A percentile compares a stretch with the other conserved stretches of the same genome.
These are phyloP conservation scores for Zaprionus lineosus DNA, from an alignment of 2,888 invertebrate species.

Conservation along the genomic window DNA sequence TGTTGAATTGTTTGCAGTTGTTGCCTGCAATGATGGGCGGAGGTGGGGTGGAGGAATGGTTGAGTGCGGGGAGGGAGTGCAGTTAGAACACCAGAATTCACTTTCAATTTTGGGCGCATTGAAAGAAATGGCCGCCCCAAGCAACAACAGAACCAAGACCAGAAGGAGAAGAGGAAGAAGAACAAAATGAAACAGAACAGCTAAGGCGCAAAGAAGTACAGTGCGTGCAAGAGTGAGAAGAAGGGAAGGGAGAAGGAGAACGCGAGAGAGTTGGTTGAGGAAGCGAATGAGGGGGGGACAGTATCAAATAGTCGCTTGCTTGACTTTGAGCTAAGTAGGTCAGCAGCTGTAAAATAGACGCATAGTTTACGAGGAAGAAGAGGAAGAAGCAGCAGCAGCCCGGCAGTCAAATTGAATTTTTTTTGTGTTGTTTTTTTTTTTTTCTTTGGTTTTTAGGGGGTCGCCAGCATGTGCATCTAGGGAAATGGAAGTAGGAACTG, in stretches of 20 bases:
- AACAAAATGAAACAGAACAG: conserved; percentile 7
- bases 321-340: conserved; percentile 72
- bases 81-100: conserved; percentile 63
- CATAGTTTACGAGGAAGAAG: conserved; percentile 37
- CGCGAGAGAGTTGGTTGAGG: too few relatives aligned
- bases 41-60: background rate
- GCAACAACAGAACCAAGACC: conserved; percentile 18
- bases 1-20: conserved; percentile 68
- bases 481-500: conserved; percentile 22
- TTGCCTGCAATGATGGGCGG: background rate
- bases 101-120: conserved; percentile 67
- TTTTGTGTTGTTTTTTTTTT: conserved; percentile 5
- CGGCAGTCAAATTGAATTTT: conserved; percentile 30
- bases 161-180: conserved; percentile 19
- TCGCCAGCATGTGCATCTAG: conserved; percentile 40
- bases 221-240: background rate
- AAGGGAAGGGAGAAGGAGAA: conserved; percentile 16
- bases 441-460: too few relatives aligned
- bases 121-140: conserved; percentile 52
- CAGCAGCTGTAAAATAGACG: conserved; percentile 71
- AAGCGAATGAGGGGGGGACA: conserved; percentile 23
- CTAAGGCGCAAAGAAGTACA: conserved; percentile 18
- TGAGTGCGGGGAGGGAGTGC: conserved; percentile 20
- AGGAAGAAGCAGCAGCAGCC: conserved; percentile 20
- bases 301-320: conserved; percentile 56